Percentiles rank a stretch among this genome's conserved stretches.
These are phyloP conservation scores for Dendrolimus kikuchii DNA, from an alignment of 1,140 invertebrate genomes.

Conservation along the genomic window DNA sequence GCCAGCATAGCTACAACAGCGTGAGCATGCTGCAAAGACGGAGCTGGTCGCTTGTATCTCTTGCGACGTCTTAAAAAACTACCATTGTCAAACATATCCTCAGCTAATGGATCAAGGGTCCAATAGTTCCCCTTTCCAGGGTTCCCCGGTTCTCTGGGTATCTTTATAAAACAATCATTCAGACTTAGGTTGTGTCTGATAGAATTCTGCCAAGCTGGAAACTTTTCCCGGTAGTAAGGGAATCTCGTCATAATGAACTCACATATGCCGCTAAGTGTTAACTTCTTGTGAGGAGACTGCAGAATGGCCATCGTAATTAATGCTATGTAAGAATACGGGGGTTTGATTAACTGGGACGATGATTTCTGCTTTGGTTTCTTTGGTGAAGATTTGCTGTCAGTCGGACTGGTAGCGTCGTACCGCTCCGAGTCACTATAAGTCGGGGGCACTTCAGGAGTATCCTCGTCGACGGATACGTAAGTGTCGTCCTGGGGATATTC, in stretches of 20 bases:
- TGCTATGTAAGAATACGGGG: slow-evolving; percentile 98
- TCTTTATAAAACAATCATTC: slow-evolving; percentile 99
- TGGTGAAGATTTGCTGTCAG: slow-evolving; percentile 47
- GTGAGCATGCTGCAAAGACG: slow-evolving; percentile 63
- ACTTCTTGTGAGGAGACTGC: slow-evolving; percentile 96
- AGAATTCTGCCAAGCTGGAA: slow-evolving; percentile 97
- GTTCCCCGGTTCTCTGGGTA: slow-evolving; percentile 97
- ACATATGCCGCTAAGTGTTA: slow-evolving; percentile 97
- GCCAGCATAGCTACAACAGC: slow-evolving; percentile 64
- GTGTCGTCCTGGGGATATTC: slow-evolving; percentile 56
- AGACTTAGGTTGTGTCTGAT: slow-evolving; percentile 97
- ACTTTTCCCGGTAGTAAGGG: slow-evolving; percentile 96
- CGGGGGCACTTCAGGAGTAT: slow-evolving; percentile 51
- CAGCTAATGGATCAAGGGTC: slow-evolving; percentile 96
- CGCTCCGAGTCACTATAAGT: slow-evolving; percentile 57
- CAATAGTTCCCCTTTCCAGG: slow-evolving; percentile 99
- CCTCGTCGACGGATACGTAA: slow-evolving; percentile 62
- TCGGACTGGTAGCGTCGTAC: slow-evolving; percentile 54
- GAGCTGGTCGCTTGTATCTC: slow-evolving; percentile 89
- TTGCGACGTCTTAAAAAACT: slow-evolving; percentile 96
- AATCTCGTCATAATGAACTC: slow-evolving; percentile 99
- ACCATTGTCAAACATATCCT: slow-evolving; percentile 99
- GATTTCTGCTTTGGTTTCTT: slow-evolving; percentile 61
- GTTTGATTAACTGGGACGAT: slow-evolving; percentile 78
- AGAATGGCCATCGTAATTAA: slow-evolving; percentile 98